These are phyloP conservation scores for Gymnocephalus cernua DNA, from an alignment of 2,113 vertebrate genomes.

Conservation along the genomic window DNA sequence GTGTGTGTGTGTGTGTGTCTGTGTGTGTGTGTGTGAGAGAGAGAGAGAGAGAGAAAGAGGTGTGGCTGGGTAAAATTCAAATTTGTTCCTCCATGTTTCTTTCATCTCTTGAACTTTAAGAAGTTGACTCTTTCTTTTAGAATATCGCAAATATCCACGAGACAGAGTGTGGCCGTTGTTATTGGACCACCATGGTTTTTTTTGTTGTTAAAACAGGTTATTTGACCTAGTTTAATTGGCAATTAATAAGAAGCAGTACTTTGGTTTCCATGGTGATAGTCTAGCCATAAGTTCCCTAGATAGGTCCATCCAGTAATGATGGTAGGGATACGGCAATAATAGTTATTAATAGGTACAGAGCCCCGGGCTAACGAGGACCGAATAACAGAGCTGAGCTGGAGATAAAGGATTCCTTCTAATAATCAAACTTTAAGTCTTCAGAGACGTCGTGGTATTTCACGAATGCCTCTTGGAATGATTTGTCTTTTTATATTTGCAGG, in stretches of 20 bases:
- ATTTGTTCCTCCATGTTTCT: neutral
- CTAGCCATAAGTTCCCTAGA: conserved; percentile 45
- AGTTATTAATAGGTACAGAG: conserved; percentile 49
- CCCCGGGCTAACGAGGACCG: neutral
- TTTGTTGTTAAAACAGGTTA: conserved; percentile 40
- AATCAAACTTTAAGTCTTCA: conserved; percentile 11
- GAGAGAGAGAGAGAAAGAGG: neutral
- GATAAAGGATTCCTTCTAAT: conserved; percentile 40
- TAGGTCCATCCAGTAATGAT: conserved; percentile 60
- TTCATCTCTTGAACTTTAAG: neutral
- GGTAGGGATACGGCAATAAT: conserved; percentile 39
- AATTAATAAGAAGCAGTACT: conserved; percentile 65
- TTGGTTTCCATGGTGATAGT: conserved; percentile 65
- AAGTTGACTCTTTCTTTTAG: neutral
- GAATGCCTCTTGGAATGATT: neutral
- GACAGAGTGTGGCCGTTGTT: neutral
- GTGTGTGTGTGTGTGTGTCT: neutral
- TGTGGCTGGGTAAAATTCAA: neutral
- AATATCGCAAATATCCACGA: conserved; percentile 9
- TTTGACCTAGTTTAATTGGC: conserved; percentile 76
- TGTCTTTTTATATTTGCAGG: conserved; percentile 6
- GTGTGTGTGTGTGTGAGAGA: neutral
- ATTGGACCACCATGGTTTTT: conserved; percentile 34
- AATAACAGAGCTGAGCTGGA: conserved; percentile 22
- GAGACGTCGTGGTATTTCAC: conserved; percentile 9